A percentile compares a stretch with the other conserved stretches of the same genome.
These are phyloP conservation scores for Leptinotarsa tumamoca DNA, from an alignment of 2,888 invertebrate species.

Conservation along the genomic window DNA sequence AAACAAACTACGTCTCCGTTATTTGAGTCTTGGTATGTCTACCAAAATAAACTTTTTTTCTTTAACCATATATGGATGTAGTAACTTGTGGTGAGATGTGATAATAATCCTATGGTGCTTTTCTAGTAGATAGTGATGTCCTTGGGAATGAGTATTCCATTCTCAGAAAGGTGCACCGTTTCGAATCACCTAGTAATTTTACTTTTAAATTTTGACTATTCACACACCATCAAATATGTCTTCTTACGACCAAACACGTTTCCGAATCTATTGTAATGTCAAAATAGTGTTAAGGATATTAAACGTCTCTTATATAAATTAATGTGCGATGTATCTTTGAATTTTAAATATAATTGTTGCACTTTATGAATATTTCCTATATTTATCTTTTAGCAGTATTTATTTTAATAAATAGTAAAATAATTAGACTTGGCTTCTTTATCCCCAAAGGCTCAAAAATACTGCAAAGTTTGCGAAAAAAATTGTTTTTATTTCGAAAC, in stretches of 20 bases:
- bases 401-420: conserved; percentile 45
- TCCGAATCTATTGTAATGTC: conserved; percentile 42
- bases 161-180: conserved; percentile 44
- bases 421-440: conserved; percentile 16
- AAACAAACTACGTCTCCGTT: conserved; percentile 28
- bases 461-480: too few species aligned
- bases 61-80: conserved; percentile 38
- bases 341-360: conserved; percentile 45
- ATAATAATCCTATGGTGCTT: conserved; percentile 52
- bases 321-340: conserved; percentile 44
- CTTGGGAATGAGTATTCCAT: conserved; percentile 43
- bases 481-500: too few species aligned
- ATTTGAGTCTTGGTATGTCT: conserved; percentile 29
- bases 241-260: conserved; percentile 43
- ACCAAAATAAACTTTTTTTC: conserved; percentile 30
- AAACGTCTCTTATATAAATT: conserved; percentile 41
- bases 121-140: conserved; percentile 50
- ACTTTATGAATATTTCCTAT: conserved; percentile 45
- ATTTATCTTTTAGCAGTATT: conserved; percentile 46
- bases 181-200: conserved; percentile 37
- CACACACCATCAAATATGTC: conserved; percentile 40
- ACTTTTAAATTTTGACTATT: conserved; percentile 31
- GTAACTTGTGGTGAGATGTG: conserved; percentile 50
- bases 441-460: not conserved
- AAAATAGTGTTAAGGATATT: conserved; percentile 42